Evolutionary conservation across 1,140 invertebrate species (phyloP), one percentile per base, ranked within the genome.

Genomic region (Paraescarpia echinospica): DNA sequence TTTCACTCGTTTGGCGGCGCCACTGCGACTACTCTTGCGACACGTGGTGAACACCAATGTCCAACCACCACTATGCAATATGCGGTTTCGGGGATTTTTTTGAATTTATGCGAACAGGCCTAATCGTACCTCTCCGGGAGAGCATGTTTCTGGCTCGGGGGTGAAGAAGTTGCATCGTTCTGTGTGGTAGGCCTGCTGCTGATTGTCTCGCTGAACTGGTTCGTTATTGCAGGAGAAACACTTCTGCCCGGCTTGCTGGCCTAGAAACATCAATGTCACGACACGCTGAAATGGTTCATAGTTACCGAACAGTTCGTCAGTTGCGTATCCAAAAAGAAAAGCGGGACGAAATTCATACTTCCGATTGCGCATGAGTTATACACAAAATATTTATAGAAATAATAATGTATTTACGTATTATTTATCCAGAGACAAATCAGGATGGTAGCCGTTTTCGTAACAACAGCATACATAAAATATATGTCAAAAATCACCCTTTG

Each of bases 111-210:
- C 18, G 59, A 18, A 2, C 18, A 77, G 59, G 8, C 27, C 18
- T 77, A n/a, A 31, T 77, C 59, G 14, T 77, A 77, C 59, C 59
- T 77, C 59, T 77, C 59, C 59, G 59, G 59, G 8, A 77, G 0
- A 6, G 59, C 59, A 77, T 18, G 59, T 77, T 31, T 77, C 59
- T 27, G 59, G 59, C 27, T 77, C 59, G 8, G 59, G 59, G 59
- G 8, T 77, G 90, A 14, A 90, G 90, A 90, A 90, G 90, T 90
- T 90, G 90, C 90, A 90, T 22, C 90, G 8, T 22, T 90, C 34
- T 22, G 90, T 90, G 90, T 90, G 90, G 90, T 31, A 90, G 9
- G 35, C 34, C 34, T 41, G 4, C 33, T 22, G 34, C n/a, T 90
- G 31, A 2, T 34, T 34, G 90, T 90, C 90, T 4, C 90, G 35